A percentile compares a stretch with the other conserved stretches of the same genome.
phyloP scores from a whole-genome alignment of 2,888 invertebrate genomes.

The Aromia moschata region DNA sequence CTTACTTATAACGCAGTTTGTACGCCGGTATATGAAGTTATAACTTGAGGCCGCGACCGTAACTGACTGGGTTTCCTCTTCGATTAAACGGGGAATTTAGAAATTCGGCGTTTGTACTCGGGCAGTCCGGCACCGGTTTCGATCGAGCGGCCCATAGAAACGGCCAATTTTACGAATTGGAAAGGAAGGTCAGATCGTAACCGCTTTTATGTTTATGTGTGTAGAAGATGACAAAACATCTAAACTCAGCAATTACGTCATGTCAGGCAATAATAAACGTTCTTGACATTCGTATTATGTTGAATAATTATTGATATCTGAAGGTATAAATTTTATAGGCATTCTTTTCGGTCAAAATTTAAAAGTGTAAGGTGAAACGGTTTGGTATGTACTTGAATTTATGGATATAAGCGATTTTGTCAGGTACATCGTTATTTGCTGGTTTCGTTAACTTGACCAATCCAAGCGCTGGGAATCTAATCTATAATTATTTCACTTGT shows the following conservation, averaged over 20 bases:
- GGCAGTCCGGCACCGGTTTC: conserved; percentile 20
- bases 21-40: conserved; percentile 33
- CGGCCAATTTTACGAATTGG: conserved; percentile 30
- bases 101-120: conserved; percentile 37
- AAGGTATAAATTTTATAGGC: background rate
- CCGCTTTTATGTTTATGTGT: conserved; percentile 37
- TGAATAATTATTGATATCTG: conserved; percentile 16
- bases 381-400: no score
- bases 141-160: conserved; percentile 38
- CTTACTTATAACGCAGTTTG: conserved; percentile 13
- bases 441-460: no score
- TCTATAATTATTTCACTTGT: no score
- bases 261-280: conserved; percentile 28
- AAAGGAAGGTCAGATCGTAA: conserved; percentile 32
- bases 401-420: no score
- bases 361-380: background rate
- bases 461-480: no score
- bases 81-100: conserved; percentile 35
- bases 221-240: conserved; percentile 47
- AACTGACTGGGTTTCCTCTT: conserved; percentile 28
- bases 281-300: conserved; percentile 26
- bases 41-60: conserved; percentile 35
- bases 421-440: no score
- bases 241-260: conserved; percentile 52
- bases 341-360: background rate